Conservation (phyloP, 1,140 invertebrate genomes). For the Drosophila ohnishii region DNA sequence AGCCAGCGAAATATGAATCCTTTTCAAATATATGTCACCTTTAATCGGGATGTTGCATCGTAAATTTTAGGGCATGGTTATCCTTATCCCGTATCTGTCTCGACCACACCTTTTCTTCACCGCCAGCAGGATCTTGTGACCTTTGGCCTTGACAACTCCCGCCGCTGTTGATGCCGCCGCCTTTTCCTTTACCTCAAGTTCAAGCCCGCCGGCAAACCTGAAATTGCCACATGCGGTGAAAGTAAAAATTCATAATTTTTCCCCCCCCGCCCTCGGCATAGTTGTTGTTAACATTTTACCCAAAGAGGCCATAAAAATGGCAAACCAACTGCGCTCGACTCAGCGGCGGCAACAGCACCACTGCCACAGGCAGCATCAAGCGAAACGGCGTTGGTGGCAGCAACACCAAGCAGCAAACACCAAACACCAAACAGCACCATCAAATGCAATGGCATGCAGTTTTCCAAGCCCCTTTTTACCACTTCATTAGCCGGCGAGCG, state of each 20-base stretch:
- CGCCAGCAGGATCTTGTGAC: conserved; percentile 41
- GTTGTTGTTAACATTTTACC: conserved; percentile 58
- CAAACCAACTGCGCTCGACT: conserved; percentile 57
- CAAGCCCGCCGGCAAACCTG: conserved; percentile 44
- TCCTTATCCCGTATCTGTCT: conserved; percentile 1
- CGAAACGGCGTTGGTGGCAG: conserved; percentile 32
- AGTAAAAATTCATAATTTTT: conserved; percentile 83
- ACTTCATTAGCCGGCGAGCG: conserved; percentile 68
- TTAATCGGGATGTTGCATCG: not conserved
- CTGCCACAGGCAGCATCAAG: conserved; percentile 12
- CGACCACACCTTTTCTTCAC: conserved; percentile 62
- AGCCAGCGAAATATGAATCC: not conserved
- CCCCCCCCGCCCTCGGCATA: conserved; percentile 12
- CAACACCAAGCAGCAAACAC: conserved; percentile 3
- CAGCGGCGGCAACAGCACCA: conserved; percentile 27
- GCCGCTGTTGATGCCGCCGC: conserved; percentile 16
- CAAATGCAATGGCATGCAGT: conserved; percentile 50
- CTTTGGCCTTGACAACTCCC: conserved; percentile 72
- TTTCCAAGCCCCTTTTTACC: conserved; percentile 67
- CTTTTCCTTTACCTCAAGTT: conserved; percentile 65
- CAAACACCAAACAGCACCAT: not conserved
- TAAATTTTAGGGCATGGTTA: not conserved
- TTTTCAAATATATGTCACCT: conserved; percentile 6
- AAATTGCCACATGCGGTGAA: conserved; percentile 79
- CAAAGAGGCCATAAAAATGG: conserved; percentile 74